Base-by-base conservation (phyloP, 2,113 vertebrate genomes). In the Cyprinodon variegatus region DNA sequence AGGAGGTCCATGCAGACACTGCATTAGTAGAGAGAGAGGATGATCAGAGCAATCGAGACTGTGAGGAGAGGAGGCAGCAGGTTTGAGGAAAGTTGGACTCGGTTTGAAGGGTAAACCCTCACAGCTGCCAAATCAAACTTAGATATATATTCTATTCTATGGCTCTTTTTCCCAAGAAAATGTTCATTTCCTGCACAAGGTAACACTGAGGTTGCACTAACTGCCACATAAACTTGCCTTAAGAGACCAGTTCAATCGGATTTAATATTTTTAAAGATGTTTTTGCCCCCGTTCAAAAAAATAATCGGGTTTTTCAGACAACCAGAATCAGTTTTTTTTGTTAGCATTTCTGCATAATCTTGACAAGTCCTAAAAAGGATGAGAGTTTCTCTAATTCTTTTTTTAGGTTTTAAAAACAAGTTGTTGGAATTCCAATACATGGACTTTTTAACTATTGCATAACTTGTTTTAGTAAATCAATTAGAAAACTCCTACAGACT, bases 1-100 rank as follows among this genome's bases (percentile, higher is more conserved):
- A 97, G 73, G 95, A 97, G 13, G 96, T 96, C 13, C 95, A 95
- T 64, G 94, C 92, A 40, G 96, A 98, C 86, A 95, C 93, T 2
- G 93, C 88, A 20, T 91, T 97, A n/a, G 91, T 86, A 72, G 88
- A 91, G 50, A 64, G 67, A 29, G 74, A 3, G 48, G 85, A 76
- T 4, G 70, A 78, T 0, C 82, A 75, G 73, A 72, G 14, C 83
- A 84, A 72, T 65, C 89, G 82, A 83, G 88, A 92, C 88, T 82
- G 82, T 74, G 77, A 75, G 81, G 74, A 41, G 50, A 76, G 70
- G 78, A 67, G 84, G 76, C 61, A 66, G 65, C 79, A 86, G 79
- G 84, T 87, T 61, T 91, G 88, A 91, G 83, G 65, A 82, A 43
- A 60, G 17, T 12, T 2, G 65, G 74, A 83, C 84, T 50, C 65